Base-by-base conservation (phyloP, 2,888 invertebrate genomes). In the Ctenicera cuprea region DNA sequence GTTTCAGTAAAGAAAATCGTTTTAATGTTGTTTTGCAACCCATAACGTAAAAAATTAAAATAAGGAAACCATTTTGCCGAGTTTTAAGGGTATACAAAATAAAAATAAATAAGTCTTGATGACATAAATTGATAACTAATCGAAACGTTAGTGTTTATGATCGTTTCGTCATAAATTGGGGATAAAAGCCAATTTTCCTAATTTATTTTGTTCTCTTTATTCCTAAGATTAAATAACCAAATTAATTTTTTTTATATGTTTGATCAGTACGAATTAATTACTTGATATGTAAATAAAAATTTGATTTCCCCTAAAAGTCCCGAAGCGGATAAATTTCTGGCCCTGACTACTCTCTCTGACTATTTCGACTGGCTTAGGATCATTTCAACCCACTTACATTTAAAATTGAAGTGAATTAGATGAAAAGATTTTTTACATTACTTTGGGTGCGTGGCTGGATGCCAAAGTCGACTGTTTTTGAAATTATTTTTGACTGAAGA, bases 401-500 rank as follows among this genome's bases (percentile, higher is more conserved):
- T 18, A 41, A 38, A 59, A 59, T 16, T 20, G 11, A 33, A 38
- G 18, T 30, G 12, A 20, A 59, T 38, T 20, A 20, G 30, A 33
- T 20, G 38, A 33, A 59, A 59, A 38, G 33, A 38, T 30, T 33
- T 57, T 26, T 18, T 14, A 54, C 54, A 54, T n/a, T 59, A 38
- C 30, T 14, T 22, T 11, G 4, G 37, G 59, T 59, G 16, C 59
- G 12, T 59, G 59, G 59, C 38, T 20, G 1, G 12, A 7, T 38
- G 59, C 59, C 59, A 59, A 12, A 8, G 1, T 5, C 59, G 59
- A 37, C 59, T 54, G 26, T 30, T 30, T 54, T 37, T 59, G 59
- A 59, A 59, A 59, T 59, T 37, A 59, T 59, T 37, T 59, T 14
- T 57, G 50, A 57, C 33, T 57, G 38, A 38, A 38, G 20, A 59